Base-by-base conservation (phyloP, 2,113 vertebrate species). In the Saguinus midas region DNA sequence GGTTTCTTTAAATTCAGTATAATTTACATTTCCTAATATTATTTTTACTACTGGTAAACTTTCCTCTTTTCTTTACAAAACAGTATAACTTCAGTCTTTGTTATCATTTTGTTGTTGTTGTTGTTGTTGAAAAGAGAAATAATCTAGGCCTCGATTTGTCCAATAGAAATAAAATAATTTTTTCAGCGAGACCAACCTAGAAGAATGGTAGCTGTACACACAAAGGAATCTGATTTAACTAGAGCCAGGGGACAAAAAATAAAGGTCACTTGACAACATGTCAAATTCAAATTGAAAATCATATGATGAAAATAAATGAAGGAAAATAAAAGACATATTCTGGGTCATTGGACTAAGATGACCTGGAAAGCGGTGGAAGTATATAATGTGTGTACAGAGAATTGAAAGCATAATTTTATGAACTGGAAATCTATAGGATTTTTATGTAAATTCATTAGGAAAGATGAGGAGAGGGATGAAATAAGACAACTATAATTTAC, bases 231-330 rank as follows among this genome's bases (percentile, higher is more conserved):
- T 92, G 52, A 91, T 88, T 92, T 92, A 55, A 81, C 78, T 40
- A 32, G 13, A 87, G 13, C 58, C 40, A 43, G 37, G n/a, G 6
- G 1, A 2, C 10, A 73, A 43, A 40, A n/a, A 94, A 57, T 82
- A 91, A 96, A 95, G 52, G 80, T 96, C 87, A 95, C 27, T 94
- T 95, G 95, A 90, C 72, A 97, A 79, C 29, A 92, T 91, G 55
- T 61, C 96, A 84, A 96, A 95, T 96, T 18, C 35, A 96, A 80
- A 96, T 92, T 87, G 80, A 96, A 97, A 97, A 93, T 95, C 37
- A 57, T 80, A 48, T 84, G 72, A 96, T 95, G 92, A 97, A 97
- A 97, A 91, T 96, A 85, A 93, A 95, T 95, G 91, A 95, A 97
- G 87, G 73, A 93, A 93, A 96, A 96, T 89, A 76, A 97, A 97